Base-by-base conservation (phyloP, 2,888 invertebrate species). In the Habroteleia sp. region DNA sequence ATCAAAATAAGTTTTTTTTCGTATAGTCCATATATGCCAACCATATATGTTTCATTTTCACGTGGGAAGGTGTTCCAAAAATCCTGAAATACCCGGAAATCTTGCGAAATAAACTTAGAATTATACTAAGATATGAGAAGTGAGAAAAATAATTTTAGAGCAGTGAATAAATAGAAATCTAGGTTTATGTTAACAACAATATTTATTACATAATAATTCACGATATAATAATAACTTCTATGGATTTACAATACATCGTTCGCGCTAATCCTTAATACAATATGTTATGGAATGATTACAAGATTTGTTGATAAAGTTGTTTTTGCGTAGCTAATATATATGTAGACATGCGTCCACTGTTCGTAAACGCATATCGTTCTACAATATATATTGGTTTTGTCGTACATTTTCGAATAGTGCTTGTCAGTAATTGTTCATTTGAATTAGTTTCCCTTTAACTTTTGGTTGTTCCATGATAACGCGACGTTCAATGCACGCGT, bases 161-260 rank as follows among this genome's bases (percentile, higher is more conserved):
- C 6, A 25, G 20, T 7, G 27, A 27, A 27, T 23, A 16, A 52
- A 46, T n/a, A 48, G 8, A 14, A 20, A 1, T 13, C 2, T 14
- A 10, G 3, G 33, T 81, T 86, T 87, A 87, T 88, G 87, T 87
- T 88, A 88, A 88, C 87, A 88, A 88, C 87, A 87, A 88, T 88
- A 88, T 88, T 88, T 88, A 88, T 87, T 88, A 88, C 86, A 87
- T 88, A 87, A 87, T 88, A 87, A 86, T 87, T 87, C 81, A 81
- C 80, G 85, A 84, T 86, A 85, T 85, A 86, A 85, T 88, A 87
- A 85, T 88, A 88, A 87, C 83, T 84, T 85, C 87, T 87, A 88
- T 87, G 81, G 85, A 87, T 87, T 87, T 87, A 87, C 86, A 87
- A 82, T 87, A 87, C 85, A 86, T 84, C 84, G 83, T 84, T 79